Conservation (phyloP, 2,113 vertebrate genomes). For the Phalacrocorax carbo region DNA sequence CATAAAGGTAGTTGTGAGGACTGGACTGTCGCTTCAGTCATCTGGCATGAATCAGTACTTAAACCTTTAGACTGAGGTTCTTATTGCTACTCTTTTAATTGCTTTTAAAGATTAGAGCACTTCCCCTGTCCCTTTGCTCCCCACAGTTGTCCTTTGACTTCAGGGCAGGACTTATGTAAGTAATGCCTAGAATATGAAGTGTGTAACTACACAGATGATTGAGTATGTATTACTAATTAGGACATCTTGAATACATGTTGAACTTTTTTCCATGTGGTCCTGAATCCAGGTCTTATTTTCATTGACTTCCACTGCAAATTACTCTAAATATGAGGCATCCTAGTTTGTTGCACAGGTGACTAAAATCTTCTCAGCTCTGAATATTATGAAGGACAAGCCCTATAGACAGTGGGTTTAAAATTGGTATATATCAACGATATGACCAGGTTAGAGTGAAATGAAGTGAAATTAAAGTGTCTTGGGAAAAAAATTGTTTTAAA, state of each 20-base stretch:
- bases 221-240: background rate
- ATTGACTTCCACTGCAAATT: background rate
- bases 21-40: background rate
- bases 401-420: background rate
- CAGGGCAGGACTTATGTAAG: background rate
- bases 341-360: background rate
- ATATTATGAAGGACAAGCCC: background rate
- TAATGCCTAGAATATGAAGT: background rate
- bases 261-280: background rate
- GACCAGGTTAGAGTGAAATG: background rate
- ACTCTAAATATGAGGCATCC: background rate
- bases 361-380: background rate
- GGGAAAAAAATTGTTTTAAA: background rate
- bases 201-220: background rate
- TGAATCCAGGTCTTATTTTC: background rate
- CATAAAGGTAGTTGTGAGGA: background rate
- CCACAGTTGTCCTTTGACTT: background rate
- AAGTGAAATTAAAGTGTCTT: background rate
- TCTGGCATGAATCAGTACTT: background rate
- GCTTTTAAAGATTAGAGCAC: background rate
- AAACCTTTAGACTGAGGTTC: constrained; percentile 21
- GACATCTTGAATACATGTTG: background rate
- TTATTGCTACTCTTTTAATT: background rate
- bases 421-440: background rate
- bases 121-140: background rate